Conservation (phyloP, 1,140 invertebrate genomes). For the Magallana angulata region DNA sequence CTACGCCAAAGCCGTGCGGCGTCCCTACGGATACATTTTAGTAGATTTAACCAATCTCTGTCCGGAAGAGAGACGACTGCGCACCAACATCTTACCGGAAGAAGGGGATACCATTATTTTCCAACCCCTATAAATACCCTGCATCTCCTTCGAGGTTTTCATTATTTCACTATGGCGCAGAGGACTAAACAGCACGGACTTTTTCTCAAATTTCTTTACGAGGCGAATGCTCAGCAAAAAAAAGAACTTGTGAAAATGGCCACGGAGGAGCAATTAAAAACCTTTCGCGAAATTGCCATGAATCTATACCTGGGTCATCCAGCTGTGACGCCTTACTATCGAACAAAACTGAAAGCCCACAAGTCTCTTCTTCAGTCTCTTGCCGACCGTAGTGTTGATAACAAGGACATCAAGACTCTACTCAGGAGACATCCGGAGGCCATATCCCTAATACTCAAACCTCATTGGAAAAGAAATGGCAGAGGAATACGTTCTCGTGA, state of each 20-base stretch:
- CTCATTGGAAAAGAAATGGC: not conserved
- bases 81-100: conserved; percentile 41
- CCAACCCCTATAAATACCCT: not conserved
- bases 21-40: conserved; percentile 55
- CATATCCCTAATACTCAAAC: conserved; percentile 26
- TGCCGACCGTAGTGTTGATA: not conserved
- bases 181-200: not conserved
- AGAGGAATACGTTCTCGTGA: not conserved
- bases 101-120: conserved; percentile 30
- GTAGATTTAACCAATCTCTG: conserved; percentile 46
- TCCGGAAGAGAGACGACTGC: not conserved
- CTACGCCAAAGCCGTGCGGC: conserved; percentile 49
- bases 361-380: conserved; percentile 32
- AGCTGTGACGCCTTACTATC: not conserved
- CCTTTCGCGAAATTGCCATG: not conserved
- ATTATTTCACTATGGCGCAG: not conserved
- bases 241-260: conserved; percentile 10
- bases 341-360: not conserved
- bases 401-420: not conserved
- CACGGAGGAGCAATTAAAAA: conserved; percentile 8
- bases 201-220: not conserved
- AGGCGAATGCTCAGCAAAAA: not conserved
- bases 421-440: not conserved
- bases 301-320: conserved; percentile 14
- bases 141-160: too few species aligned